Base-by-base conservation (phyloP, 1,140 invertebrate genomes). In the Drosophila ambigua region DNA sequence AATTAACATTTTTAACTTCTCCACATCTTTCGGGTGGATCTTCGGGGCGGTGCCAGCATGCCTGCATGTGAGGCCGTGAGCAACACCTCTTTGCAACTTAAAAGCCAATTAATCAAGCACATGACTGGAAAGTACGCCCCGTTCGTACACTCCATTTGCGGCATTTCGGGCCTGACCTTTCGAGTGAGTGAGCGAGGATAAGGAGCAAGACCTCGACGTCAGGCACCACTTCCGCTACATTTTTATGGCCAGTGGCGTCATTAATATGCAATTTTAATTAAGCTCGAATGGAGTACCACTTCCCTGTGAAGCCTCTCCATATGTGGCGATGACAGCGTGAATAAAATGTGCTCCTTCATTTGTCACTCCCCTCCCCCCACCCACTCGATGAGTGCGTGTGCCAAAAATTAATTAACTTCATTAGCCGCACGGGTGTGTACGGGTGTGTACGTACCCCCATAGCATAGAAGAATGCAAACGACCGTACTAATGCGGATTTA, bases 261-360 rank as follows among this genome's bases (percentile, higher is more conserved):
- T 89, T 89, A 89, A 89, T 84, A 90, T 85, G 87, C 81, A 90
- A 77, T 77, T 90, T 90, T 90, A 90, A 90, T 90, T 90, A 90
- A 77, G 77, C 64, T 63, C 64, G 71, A 77, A 67, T 60, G 41
- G 52, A 24, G 46, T 60, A 54, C 9, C 0, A 13, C 57, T 78
- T 62, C 41, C 66, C 54, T 58, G 20, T 2, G 20, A 20, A 20
- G 20, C 20, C 48, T 7, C 57, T 52, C 39, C 61, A 50, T 55
- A 57, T 58, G 23, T n/a, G 9, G 46, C 62, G 76, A 88, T 88
- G 83, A 88, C 83, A 88, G 83, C 83, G 83, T 79, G 71, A 88
- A 74, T 57, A 35, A 74, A 58, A 59, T 41, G 41, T 20, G 44
- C 59, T 63, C 52, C 61, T 68, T 80, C 77, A 85, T 85, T 85